Evolutionary conservation across 2,888 invertebrate genomes (phyloP), one percentile per base, ranked within the genome.

Genomic region (Smittia aterrima): DNA sequence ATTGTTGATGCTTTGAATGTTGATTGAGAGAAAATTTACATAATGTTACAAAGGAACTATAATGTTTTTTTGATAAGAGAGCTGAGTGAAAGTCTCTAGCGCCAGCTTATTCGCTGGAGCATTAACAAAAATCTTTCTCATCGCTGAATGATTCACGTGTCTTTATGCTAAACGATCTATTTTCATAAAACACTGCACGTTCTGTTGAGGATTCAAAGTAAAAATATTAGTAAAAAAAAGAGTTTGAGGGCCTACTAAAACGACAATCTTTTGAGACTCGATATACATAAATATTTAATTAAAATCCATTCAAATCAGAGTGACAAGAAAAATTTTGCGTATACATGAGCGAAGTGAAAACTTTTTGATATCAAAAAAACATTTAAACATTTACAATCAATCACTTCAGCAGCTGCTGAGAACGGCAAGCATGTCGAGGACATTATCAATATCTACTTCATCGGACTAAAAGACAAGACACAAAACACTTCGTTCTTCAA

Each of bases 1-100:
- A 58, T 58, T 58, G 58, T 58, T 58, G 58, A 58, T 22, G 58
- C 58, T 58, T 58, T 58, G 22, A 58, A 58, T 58, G 58, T 58
- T 58, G 22, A 58, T 58, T 58, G 58, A 22, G 22, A 47, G 16
- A 47, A n/a, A 11, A 47, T 58, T 58, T 58, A 58, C 58, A 18
- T 58, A 47, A 47, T 58, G 58, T 47, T 22, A 22, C 22, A 22
- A 20, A 13, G 58, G 1, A 18, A 47, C 47, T 58, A 7, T n/a
- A 47, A 47, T n/a, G 47, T 47, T 47, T 38, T 38, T 47, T 47
- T 47, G 47, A 47, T 47, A 6, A 47, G 11, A 38, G n/a, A 32
- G 32, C 32, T 32, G 32, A 32, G 9, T 32, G 32, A 3, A 32
- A 32, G n/a, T n/a, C 32, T 32, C 9, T 32, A 9, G 3, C 32